Percentiles rank a stretch among this genome's conserved stretches.
These are phyloP conservation scores for Serrognathus titanus DNA, from an alignment of 2,888 invertebrate genomes.

Conservation along the genomic window DNA sequence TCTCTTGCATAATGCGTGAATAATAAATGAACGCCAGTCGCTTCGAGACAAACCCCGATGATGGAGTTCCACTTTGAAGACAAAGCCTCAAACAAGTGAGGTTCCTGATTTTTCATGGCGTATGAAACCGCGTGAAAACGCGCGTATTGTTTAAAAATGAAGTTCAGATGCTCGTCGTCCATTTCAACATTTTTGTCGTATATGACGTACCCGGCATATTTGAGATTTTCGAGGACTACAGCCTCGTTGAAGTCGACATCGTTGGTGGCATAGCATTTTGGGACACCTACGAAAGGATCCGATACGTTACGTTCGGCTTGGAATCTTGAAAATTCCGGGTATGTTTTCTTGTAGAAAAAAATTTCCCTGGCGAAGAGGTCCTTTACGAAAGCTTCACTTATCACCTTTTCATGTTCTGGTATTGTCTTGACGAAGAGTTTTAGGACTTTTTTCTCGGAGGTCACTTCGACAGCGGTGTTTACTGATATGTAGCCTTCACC, in stretches of 20 bases:
- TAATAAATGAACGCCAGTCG: neutral
- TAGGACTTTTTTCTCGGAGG: constrained; percentile 13
- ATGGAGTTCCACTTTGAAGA: neutral
- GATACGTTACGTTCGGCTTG: constrained; percentile 19
- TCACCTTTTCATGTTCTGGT: constrained; percentile 9
- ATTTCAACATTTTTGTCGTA: constrained; percentile 32
- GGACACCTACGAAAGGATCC: constrained; percentile 15
- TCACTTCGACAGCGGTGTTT: constrained; percentile 12
- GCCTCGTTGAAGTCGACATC: constrained; percentile 19
- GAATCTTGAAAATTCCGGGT: constrained; percentile 21
- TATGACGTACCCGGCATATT: constrained; percentile 26
- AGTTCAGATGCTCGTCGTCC: constrained; percentile 31
- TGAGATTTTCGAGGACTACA: constrained; percentile 34
- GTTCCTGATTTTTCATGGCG: constrained; percentile 32
- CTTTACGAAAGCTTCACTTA: constrained; percentile 15
- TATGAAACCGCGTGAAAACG: constrained; percentile 37
- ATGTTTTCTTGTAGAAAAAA: constrained; percentile 21
- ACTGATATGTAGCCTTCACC: constrained; percentile 20
- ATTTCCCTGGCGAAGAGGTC: constrained; percentile 24
- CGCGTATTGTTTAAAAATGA: constrained; percentile 34
- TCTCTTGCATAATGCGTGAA: neutral
- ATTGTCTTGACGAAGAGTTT: constrained; percentile 20
- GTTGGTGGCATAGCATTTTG: constrained; percentile 20
- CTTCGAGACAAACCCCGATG: neutral
- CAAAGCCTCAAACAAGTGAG: constrained; percentile 26